Evolutionary conservation across 2,113 vertebrate genomes (phyloP), one percentile per base, ranked within the genome.

Genomic region (Phylloscopus trochiloides): DNA sequence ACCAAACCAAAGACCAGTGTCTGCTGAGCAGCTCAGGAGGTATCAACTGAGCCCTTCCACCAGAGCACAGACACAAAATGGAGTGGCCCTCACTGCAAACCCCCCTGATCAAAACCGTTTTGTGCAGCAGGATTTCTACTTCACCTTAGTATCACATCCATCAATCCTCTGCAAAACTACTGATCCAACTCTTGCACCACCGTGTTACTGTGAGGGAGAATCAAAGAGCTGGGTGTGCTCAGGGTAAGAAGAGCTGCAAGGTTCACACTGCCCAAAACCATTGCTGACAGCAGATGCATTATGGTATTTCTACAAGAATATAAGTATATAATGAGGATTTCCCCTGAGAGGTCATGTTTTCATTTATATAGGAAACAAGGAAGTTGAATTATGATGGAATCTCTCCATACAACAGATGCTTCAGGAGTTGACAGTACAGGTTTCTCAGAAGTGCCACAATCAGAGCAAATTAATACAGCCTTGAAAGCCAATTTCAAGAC

Each of bases 281-380:
- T 12, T 65, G 74, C 4, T 84, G 59, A 54, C 32, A 87, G 14
- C 8, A 61, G 5, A 51, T 21, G 24, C 38, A 40, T 50, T 34
- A 58, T 10, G 19, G 17, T n/a, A 47, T 51, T 89, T 76, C 36
- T 50, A 25, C 19, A 79, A 65, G 32, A 78, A 85, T 14, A 65
- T 40, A 78, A 67, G 68, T 21, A 83, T 29, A 54, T 17, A 68
- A 78, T 73, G 38, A 87, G 10, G 18, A 83, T 93, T 79, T 82
- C 36, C 74, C 67, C 34, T 10, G 0, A 68, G 38, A 79, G 63
- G 18, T 29, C 38, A 9, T 15, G 18, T 62, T 76, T 93, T 88
- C 51, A 51, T 95, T 96, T 86, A 79, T 78, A 90, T 65, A 90
- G 47, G 51, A 88, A 96, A 88, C 42, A 90, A 73, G 25, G 10